These are phyloP conservation scores for Plectrocnemia conspersa DNA, from an alignment of 1,140 invertebrate species.

Conservation along the genomic window DNA sequence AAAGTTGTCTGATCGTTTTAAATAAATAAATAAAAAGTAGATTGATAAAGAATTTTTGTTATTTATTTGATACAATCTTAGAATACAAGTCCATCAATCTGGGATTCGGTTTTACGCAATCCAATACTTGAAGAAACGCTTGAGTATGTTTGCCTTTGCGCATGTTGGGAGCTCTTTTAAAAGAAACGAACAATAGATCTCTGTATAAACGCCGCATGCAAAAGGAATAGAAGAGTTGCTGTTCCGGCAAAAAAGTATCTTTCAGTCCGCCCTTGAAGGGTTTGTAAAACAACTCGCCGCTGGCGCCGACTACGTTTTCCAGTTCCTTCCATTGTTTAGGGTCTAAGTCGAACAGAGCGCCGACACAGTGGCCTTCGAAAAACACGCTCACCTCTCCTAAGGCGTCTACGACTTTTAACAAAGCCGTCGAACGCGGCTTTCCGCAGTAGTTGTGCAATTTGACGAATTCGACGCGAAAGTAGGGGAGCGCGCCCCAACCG, in stretches of 20 bases:
- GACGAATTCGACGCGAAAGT: slow-evolving; percentile 19
- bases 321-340: slow-evolving; percentile 16
- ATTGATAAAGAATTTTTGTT: not conserved
- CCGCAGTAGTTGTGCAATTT: slow-evolving; percentile 12
- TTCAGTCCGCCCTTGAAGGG: slow-evolving; percentile 21
- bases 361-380: slow-evolving; percentile 16
- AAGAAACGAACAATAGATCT: slow-evolving; percentile 21
- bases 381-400: slow-evolving; percentile 12
- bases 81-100: slow-evolving; percentile 15
- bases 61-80: not conserved
- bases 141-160: slow-evolving; percentile 17
- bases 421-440: slow-evolving; percentile 9
- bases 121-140: slow-evolving; percentile 24
- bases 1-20: slow-evolving; percentile 44
- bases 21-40: not conserved
- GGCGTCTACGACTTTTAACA: slow-evolving; percentile 17
- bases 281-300: slow-evolving; percentile 20
- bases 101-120: slow-evolving; percentile 6
- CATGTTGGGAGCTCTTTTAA: slow-evolving; percentile 17
- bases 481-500: slow-evolving; percentile 17
- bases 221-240: slow-evolving; percentile 27
- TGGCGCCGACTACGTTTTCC: slow-evolving; percentile 4
- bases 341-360: slow-evolving; percentile 16
- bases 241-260: slow-evolving; percentile 16
- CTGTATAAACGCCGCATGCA: slow-evolving; percentile 12